Conservation (phyloP, 2,113 vertebrate species). For the Lophura nycthemera region DNA sequence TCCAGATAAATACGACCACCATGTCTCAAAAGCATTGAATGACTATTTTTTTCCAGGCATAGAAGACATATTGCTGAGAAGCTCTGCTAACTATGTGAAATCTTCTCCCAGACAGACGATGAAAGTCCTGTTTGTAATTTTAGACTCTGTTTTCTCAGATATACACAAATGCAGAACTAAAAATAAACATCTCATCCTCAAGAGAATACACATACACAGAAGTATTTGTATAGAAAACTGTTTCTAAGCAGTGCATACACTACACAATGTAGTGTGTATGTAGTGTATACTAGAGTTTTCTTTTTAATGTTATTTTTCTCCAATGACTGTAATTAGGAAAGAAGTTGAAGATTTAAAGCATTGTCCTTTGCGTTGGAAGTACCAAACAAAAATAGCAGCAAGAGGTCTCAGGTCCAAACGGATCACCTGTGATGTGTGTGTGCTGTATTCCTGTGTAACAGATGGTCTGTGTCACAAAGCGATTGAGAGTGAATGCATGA, state of each 20-base stretch:
- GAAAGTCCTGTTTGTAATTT: slow-evolving; percentile 18
- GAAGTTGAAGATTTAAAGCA: background rate
- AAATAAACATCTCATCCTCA: background rate
- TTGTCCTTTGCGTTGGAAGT: background rate
- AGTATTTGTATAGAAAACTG: background rate
- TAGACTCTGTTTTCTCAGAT: background rate
- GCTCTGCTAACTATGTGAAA: background rate
- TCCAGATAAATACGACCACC: background rate
- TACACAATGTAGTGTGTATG: background rate
- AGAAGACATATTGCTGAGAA: background rate
- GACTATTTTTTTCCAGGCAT: background rate
- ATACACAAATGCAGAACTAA: slow-evolving; percentile 30
- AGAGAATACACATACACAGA: background rate
- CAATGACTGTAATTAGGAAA: background rate
- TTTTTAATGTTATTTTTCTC: background rate
- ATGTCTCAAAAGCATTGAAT: background rate
- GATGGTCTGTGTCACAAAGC: background rate
- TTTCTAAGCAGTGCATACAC: background rate
- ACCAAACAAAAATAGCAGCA: background rate
- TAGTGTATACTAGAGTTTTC: background rate
- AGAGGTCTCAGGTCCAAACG: background rate
- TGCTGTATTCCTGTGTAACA: background rate
- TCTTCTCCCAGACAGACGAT: background rate
- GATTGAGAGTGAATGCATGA: background rate
- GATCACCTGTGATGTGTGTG: background rate